Base-by-base conservation (phyloP, 1,140 invertebrate genomes). In the Tribolium madens region DNA sequence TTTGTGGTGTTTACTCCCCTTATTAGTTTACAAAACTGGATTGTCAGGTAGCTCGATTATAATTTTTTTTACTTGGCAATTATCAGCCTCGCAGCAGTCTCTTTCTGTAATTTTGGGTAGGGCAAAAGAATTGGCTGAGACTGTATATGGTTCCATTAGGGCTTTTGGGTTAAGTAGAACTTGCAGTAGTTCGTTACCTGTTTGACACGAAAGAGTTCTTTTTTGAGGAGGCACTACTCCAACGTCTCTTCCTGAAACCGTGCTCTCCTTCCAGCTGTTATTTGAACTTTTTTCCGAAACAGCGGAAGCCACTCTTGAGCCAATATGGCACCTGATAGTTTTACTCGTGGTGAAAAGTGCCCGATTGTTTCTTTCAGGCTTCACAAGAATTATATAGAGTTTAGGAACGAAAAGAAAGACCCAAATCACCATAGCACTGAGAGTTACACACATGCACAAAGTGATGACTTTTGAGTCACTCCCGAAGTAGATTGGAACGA, bases 401-500 rank as follows among this genome's bases (percentile, higher is more conserved):
- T 95, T 95, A 0, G 94, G 94, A 73, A 93, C 87, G 85, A 95
- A 95, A 14, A 96, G 88, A 71, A 95, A 90, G 13, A 92, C 87
- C 57, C 95, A 88, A n/a, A 93, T 92, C 0, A 95, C 92, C 60
- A 91, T 90, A 1, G 94, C 93, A 83, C 91, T 93, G 31, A 95
- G 87, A 78, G 88, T 91, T 18, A 91, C 90, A 83, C 90, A 94
- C 85, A 94, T 88, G 75, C 92, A 91, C 88, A 93, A 89, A 2
- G 92, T 92, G 47, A 93, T 89, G 10, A 81, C 89, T 84, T 93
- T 93, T 68, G 90, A 89, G 75, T 93, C 91, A 68, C 92, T 93
- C 1, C 94, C 94, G 83, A 91, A 94, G 86, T 95, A 95, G 76
- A 96, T 94, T 1, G 94, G 93, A 5, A 96, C 88, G 85, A 96